Evolutionary conservation across 2,113 vertebrate genomes (phyloP), one percentile per base, ranked within the genome.

Genomic region (Caloenas nicobarica): DNA sequence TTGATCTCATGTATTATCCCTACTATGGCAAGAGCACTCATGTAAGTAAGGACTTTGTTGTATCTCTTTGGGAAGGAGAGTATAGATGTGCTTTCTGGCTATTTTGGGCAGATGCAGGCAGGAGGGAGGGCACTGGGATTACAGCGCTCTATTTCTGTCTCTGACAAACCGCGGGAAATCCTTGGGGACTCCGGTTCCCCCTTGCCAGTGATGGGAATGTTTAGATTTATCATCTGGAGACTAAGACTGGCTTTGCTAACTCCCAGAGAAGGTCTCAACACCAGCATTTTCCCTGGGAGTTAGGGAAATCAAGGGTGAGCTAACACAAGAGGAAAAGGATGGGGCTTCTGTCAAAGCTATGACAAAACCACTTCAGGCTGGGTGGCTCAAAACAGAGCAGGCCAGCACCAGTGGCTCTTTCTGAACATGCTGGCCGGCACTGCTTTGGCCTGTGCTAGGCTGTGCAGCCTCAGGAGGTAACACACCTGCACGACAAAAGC

Each of bases 21-120:
- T 99, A 99, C 98, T 99, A 99, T 0, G 99, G 99, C 92, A 99
- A 99, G 96, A 97, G 98, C 70, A 98, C 98, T 95, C 99, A 99
- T 0, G 99, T 99, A 97, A 99, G 99, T 98, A 86, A 54, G 46
- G 79, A 10, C 13, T 36, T 54, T 23, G 44, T 10, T 65, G 7
- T 1, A 19, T 36, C 71, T 72, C 57, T 62, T 42, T 36, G 51
- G 88, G 69, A 80, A 91, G 26, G 16, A 61, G 81, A 33, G n/a
- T 51, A 46, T 88, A 80, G 94, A 92, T 92, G 77, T 88, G 88
- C 44, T 91, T 58, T 44, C 21, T 48, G 61, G 65, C 72, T 86
- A 84, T 83, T 94, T 81, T 72, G 82, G 80, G 96, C 77, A 86
- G 91, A 60, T 34, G 62, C 3, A 48, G 72, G 86, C 80, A 83